Evolutionary conservation across 2,113 vertebrate genomes (phyloP).

Genomic region (Aegypius monachus): DNA sequence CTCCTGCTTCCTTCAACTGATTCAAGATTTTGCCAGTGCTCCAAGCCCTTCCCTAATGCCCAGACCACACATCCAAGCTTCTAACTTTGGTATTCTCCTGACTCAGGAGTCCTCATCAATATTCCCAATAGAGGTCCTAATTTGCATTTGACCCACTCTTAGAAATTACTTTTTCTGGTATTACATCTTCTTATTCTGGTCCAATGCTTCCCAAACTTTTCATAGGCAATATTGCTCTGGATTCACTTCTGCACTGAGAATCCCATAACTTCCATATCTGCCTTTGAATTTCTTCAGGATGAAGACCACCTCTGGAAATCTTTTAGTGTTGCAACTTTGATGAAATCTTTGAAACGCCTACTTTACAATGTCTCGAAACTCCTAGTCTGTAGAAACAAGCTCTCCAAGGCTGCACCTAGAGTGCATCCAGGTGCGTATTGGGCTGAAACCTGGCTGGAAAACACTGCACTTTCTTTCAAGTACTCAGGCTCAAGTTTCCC

Average conservation of each 20-base stretch:
- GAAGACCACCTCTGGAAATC: not conserved
- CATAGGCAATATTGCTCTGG: not conserved
- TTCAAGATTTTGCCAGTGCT: not conserved
- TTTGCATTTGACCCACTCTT: not conserved
- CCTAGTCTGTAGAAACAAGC: not conserved
- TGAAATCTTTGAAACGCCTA: not conserved
- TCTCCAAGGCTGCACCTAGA: not conserved
- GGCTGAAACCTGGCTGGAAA: not conserved
- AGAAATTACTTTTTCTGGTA: not conserved
- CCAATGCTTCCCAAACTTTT: not conserved
- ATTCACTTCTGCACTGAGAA: not conserved
- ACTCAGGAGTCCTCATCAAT: not conserved
- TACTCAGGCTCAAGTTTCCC: not conserved
- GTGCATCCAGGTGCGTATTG: accelerated
- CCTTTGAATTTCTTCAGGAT: not conserved
- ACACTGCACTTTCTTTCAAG: not conserved
- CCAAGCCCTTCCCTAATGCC: not conserved
- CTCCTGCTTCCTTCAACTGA: not conserved
- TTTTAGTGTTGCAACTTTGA: not conserved
- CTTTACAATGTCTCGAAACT: not conserved
- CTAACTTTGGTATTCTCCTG: not conserved
- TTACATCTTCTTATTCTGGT: not conserved
- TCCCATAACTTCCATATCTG: not conserved
- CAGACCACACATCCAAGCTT: not conserved
- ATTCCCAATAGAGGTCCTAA: not conserved